A percentile compares a stretch with the other conserved stretches of the same genome.
Evolutionary conservation across 2,113 vertebrate genomes (phyloP).

Genomic region (Mystacornis crossleyi): DNA sequence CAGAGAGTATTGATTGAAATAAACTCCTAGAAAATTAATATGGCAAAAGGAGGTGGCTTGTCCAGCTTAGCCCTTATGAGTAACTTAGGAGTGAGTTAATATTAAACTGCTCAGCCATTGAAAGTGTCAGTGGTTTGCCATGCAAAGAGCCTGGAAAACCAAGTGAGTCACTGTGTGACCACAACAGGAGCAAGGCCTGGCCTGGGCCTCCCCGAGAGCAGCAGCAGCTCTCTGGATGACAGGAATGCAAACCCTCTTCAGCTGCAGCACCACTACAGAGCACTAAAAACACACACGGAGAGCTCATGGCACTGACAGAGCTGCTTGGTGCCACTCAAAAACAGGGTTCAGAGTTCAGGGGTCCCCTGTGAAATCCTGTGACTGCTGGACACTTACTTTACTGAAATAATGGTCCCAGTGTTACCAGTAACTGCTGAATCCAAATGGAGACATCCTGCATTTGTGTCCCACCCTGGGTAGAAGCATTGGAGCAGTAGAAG

Average conservation of each 20-base stretch:
- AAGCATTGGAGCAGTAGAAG: not conserved
- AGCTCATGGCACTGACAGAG: not conserved
- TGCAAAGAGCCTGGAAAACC: not conserved
- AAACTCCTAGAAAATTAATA: not conserved
- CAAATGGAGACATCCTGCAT: too few relatives aligned
- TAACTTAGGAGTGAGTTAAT: not conserved
- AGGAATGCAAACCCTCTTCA: not conserved
- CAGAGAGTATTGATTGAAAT: not conserved
- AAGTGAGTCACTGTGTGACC: not conserved
- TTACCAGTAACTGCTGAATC: not conserved
- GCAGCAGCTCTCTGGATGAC: not conserved
- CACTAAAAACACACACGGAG: not conserved
- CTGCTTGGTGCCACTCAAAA: not conserved
- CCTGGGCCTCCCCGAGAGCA: not conserved
- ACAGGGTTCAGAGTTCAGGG: not conserved
- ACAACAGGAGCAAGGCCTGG: not conserved
- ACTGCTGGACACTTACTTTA: not conserved
- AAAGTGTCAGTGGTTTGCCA: constrained; percentile 34
- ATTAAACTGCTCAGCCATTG: not conserved
- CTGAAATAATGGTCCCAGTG: not conserved
- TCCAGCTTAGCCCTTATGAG: not conserved
- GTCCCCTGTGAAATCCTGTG: not conserved
- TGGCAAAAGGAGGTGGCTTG: not conserved
- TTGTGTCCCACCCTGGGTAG: fast-evolving
- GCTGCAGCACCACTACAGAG: not conserved